Evolutionary conservation across 1,140 invertebrate genomes (phyloP).

Genomic region (Drosophila busckii): DNA sequence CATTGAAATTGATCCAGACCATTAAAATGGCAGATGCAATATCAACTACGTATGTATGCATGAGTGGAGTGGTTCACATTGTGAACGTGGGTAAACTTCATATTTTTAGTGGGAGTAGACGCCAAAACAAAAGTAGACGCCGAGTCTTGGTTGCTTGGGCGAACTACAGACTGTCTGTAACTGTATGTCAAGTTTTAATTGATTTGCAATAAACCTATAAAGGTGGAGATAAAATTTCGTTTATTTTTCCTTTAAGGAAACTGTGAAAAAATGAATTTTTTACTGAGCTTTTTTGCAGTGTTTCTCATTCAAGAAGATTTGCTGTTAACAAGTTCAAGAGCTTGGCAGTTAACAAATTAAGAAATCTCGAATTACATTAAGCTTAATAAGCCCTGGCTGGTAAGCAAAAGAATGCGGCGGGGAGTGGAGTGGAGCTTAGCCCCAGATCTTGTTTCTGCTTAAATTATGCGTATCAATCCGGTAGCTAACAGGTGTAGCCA

Average conservation of each 20-base stretch:
- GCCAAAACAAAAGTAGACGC: no score
- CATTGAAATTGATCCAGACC: conserved; percentile 62
- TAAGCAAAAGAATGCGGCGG: background rate
- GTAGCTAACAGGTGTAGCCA: conserved; percentile 16
- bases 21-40: conserved; percentile 49
- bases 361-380: conserved; percentile 9
- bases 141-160: no score
- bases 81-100: conserved; percentile 29
- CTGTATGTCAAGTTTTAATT: no score
- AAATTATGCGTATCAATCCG: conserved; percentile 2
- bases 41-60: conserved; percentile 24
- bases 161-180: no score
- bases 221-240: background rate
- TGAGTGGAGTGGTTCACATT: conserved; percentile 16
- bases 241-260: no score
- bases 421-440: conserved; percentile 1
- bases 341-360: no score
- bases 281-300: no score
- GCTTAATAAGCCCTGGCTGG: background rate
- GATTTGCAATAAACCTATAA: no score
- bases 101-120: background rate
- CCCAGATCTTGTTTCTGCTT: background rate
- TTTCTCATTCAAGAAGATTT: no score
- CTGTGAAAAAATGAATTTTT: no score
- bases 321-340: no score